Evolutionary conservation across 2,113 vertebrate genomes (phyloP).

Genomic region (Capreolus pygargus): DNA sequence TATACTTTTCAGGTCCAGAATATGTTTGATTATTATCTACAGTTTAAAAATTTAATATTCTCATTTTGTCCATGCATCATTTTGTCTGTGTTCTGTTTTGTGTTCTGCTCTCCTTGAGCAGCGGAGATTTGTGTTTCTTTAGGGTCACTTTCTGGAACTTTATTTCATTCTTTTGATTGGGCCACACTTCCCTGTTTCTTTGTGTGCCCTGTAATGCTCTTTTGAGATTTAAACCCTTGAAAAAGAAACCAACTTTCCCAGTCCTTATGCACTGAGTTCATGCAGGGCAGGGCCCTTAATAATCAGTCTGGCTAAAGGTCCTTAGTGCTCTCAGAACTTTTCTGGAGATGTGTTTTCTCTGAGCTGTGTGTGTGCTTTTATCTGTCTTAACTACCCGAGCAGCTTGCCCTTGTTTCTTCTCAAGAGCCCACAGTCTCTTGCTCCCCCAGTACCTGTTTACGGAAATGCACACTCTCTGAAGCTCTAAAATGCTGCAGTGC

Average conservation of each 20-base stretch:
- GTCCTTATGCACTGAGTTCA: background rate
- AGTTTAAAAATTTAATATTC: background rate
- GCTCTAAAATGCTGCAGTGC: background rate
- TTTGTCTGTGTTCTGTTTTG: background rate
- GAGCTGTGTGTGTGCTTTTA: background rate
- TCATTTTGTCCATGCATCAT: background rate
- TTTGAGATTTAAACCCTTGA: background rate
- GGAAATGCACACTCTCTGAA: background rate
- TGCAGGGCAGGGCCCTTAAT: background rate
- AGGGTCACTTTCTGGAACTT: background rate
- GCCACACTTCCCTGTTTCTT: background rate
- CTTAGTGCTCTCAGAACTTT: background rate
- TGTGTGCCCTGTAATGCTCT: background rate
- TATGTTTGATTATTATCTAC: background rate
- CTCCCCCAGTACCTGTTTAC: background rate
- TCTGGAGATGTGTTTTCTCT: background rate
- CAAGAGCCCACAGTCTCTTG: background rate
- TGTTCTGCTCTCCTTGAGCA: background rate
- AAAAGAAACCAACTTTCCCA: background rate
- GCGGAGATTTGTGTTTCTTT: background rate
- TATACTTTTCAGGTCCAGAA: background rate
- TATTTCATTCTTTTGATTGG: background rate
- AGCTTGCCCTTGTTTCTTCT: background rate
- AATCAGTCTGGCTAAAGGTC: background rate
- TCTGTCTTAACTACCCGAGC: background rate